Evolutionary conservation across 2,797 vertebrate genomes (phyloP).

Genomic region (Coendou prehensilis): DNA sequence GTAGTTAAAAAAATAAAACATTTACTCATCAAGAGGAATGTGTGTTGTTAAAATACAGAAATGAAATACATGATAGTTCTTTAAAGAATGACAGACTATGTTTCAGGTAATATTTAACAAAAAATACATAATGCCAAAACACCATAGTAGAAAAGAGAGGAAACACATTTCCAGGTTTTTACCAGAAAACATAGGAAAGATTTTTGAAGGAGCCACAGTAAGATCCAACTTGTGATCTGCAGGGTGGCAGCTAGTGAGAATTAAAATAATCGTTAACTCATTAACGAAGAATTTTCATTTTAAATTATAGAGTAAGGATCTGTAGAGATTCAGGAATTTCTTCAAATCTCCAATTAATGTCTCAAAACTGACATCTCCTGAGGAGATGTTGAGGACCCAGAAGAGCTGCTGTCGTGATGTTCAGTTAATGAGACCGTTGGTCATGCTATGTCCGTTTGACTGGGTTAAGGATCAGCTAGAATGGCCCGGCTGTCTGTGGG

Average conservation of each 20-base stretch:
- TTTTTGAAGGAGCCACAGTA: not conserved
- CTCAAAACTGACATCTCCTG: not conserved
- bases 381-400: not conserved
- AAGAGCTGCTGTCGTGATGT: not conserved
- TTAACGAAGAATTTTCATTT: conserved; percentile 29
- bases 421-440: too few species aligned
- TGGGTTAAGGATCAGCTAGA: not conserved
- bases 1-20: not conserved
- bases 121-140: conserved; percentile 32
- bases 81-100: not conserved
- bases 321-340: not conserved
- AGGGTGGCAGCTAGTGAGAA: not conserved
- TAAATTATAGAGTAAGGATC: not conserved
- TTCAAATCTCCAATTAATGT: not conserved
- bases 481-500: not conserved
- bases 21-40: not conserved
- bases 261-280: conserved; percentile 47
- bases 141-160: not conserved
- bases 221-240: not conserved
- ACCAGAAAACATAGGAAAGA: not conserved
- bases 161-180: conserved; percentile 4
- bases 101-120: not conserved
- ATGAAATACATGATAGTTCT: not conserved
- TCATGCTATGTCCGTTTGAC: too few species aligned
- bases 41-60: not conserved